A percentile compares a stretch with the other conserved stretches of the same genome.
These are phyloP conservation scores for Epicampocera succincta DNA, from an alignment of 2,888 invertebrate species.

Conservation along the genomic window DNA sequence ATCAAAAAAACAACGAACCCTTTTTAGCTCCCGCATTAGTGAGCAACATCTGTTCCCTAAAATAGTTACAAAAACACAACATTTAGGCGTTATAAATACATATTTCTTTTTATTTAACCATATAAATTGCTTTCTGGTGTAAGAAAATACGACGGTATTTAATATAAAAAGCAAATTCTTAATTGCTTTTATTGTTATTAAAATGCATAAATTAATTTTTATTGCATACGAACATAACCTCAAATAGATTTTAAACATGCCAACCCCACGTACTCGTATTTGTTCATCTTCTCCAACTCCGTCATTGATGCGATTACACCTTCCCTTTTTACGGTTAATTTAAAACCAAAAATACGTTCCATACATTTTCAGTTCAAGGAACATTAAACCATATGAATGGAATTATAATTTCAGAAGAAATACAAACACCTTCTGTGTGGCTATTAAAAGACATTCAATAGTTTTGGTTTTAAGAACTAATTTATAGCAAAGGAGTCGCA, in stretches of 20 bases:
- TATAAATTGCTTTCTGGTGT: conserved; percentile 55
- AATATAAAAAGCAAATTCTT: conserved; percentile 66
- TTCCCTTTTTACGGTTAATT: conserved; percentile 26
- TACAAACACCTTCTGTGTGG: conserved; percentile 65
- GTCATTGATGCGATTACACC: conserved; percentile 1
- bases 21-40: conserved; percentile 19
- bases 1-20: conserved; percentile 43
- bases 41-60: conserved; percentile 51
- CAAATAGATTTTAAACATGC: conserved; percentile 65
- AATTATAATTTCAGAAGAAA: conserved; percentile 50
- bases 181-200: conserved; percentile 77
- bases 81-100: conserved; percentile 2
- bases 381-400: conserved; percentile 56
- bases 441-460: conserved; percentile 59
- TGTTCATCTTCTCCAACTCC: conserved; percentile 24
- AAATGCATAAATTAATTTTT: conserved; percentile 78
- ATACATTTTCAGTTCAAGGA: conserved; percentile 38
- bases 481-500: conserved; percentile 52
- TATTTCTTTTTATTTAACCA: conserved; percentile 1
- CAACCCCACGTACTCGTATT: conserved; percentile 52
- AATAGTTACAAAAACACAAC: conserved; percentile 43
- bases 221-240: conserved; percentile 49
- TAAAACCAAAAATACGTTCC: conserved; percentile 60
- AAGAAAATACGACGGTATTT: conserved; percentile 28
- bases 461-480: conserved; percentile 41